Base-by-base conservation (phyloP, 2,888 invertebrate genomes). In the Phytoseiulus persimilis region DNA sequence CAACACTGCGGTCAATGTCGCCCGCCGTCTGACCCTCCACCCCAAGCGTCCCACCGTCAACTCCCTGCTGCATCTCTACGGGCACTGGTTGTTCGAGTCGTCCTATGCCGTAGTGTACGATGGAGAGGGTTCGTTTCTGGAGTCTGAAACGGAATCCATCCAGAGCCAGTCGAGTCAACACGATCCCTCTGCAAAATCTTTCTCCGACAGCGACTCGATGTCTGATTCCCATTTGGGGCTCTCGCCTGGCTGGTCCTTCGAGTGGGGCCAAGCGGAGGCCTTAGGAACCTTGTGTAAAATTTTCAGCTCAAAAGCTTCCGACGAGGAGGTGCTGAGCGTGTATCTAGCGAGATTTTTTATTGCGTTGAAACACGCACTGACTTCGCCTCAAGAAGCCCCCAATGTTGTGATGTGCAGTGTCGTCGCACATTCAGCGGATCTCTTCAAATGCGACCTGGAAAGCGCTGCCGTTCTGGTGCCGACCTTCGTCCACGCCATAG, bases 1-100 rank as follows among this genome's bases (percentile, higher is more conserved):
- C 32, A 87, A 87, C 23, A 87, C 87, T 28, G 33, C 33, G 0
- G 1, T 32, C 6, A 33, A 87, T 23, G 87, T 87, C 87, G 31
- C 45, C n/a, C 87, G 87, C 2, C 87, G 87, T n/a, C 45, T 87
- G 45, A 87, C 87, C n/a, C 45, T 91, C 92, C 92, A 93, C 14
- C 92, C 92, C 31, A 91, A 91, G n/a, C 91, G 98, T 90, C 97
- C 98, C 32, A 96, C 96, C 92, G 97, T 97, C 92, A 98, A 98
- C 93, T 98, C 98, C 91, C 96, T 98, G 92, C 94, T 98, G 90
- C 98, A 98, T 93, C 94, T 98, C 91, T 98, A 98, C 93, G 98
- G 98, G 0, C 96, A 97, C 92, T 98, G 98, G 98, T 93, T 98
- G 91, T 98, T 98, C 92, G 98, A 98, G 93, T 98, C 98, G 6